Conservation (phyloP, 2,113 vertebrate genomes). For the Herpailurus yagouaroundi region DNA sequence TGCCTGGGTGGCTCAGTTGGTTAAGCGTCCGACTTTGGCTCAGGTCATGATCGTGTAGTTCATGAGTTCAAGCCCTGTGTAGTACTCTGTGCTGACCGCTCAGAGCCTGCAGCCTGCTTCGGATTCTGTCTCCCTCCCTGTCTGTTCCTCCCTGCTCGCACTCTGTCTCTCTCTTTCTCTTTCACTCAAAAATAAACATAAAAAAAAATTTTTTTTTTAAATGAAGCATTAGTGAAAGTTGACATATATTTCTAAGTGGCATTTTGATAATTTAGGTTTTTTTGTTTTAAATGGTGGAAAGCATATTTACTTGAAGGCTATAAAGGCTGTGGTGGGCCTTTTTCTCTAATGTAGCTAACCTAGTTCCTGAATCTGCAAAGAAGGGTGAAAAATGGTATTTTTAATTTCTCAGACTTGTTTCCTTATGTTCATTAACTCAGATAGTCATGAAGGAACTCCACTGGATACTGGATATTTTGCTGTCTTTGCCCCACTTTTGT, state of each 20-base stretch:
- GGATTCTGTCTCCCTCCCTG: too few species aligned
- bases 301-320: not conserved
- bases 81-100: too few species aligned
- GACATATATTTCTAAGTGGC: not conserved
- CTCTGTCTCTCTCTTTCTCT: too few species aligned
- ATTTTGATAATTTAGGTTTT: not conserved
- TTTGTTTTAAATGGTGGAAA: not conserved
- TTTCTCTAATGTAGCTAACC: not conserved
- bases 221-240: slow-evolving; percentile 14
- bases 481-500: not conserved
- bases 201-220: not conserved
- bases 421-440: not conserved
- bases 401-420: not conserved
- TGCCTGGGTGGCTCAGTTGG: too few species aligned
- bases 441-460: not conserved
- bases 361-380: not conserved
- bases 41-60: too few species aligned
- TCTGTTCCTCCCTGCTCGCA: too few species aligned
- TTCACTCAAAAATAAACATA: too few species aligned
- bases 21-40: too few species aligned
- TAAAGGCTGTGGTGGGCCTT: not conserved
- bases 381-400: not conserved
- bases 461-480: not conserved
- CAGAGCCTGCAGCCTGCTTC: too few species aligned
- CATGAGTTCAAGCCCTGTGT: too few species aligned